Evolutionary conservation across 2,113 vertebrate genomes (phyloP).

Genomic region (Pseudorectes ferrugineus): DNA sequence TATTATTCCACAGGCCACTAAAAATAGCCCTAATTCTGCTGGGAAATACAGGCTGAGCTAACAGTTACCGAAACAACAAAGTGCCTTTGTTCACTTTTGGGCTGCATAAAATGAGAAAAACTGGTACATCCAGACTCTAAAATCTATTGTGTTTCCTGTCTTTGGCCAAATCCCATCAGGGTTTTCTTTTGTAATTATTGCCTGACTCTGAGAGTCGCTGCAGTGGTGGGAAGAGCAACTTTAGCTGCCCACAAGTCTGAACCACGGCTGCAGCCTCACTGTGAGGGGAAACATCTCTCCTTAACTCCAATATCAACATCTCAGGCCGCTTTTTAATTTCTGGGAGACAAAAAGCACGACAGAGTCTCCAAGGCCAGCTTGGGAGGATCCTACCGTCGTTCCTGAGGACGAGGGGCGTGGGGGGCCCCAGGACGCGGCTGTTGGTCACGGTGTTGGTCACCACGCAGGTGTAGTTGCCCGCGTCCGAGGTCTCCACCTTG

Average conservation of each 20-base stretch:
- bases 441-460: conserved; percentile 92
- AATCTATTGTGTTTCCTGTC: neutral
- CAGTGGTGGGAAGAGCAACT: neutral
- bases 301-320: accelerated
- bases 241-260: accelerated
- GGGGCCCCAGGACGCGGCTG: conserved; percentile 85
- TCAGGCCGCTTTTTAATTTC: neutral
- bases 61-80: conserved; percentile 34
- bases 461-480: conserved; percentile 95
- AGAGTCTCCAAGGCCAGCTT: accelerated
- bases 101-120: neutral
- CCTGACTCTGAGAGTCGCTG: neutral
- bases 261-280: neutral
- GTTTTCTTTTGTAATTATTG: neutral
- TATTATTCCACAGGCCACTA: conserved; percentile 4
- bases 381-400: conserved; percentile 82
- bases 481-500: conserved; percentile 92
- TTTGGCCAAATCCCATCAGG: neutral
- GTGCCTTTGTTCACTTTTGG: neutral
- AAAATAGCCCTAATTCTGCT: conserved; percentile 41
- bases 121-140: neutral
- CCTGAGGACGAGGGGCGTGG: conserved; percentile 89
- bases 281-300: neutral
- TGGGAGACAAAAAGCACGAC: accelerated
- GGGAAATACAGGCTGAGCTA: conserved; percentile 13